Evolutionary conservation across 2,888 invertebrate species (phyloP).

Genomic region (Argynnis bischoffii): DNA sequence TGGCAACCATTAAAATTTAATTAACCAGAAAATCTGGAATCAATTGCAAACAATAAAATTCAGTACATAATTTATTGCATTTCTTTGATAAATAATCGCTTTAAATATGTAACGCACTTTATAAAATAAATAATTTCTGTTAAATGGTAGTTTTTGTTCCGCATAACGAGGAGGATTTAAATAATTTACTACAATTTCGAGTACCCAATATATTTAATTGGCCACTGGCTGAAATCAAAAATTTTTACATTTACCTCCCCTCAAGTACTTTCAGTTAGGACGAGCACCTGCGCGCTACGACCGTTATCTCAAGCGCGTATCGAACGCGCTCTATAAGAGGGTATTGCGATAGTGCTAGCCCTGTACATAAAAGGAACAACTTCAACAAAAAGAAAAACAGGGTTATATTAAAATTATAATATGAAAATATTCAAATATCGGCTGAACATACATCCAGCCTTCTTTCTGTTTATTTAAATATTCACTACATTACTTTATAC

Average conservation of each 20-base stretch:
- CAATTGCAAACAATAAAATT: conserved; percentile 22
- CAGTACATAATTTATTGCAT: conserved; percentile 26
- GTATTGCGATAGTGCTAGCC: conserved; percentile 53
- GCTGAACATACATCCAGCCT: conserved; percentile 77
- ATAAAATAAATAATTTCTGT: conserved; percentile 72
- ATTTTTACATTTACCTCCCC: conserved; percentile 72
- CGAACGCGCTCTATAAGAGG: conserved; percentile 33
- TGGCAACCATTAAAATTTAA: conserved; percentile 14
- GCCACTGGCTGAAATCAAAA: conserved; percentile 80
- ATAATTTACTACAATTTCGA: conserved; percentile 71
- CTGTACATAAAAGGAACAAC: conserved; percentile 77
- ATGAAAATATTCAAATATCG: conserved; percentile 82
- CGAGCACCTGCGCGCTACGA: conserved; percentile 52
- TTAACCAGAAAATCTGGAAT: conserved; percentile 16
- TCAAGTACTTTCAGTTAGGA: conserved; percentile 58
- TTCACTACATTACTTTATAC: conserved; percentile 81
- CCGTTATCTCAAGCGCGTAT: conserved; percentile 2
- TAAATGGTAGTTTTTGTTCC: conserved; percentile 41
- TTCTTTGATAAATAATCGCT: conserved; percentile 23
- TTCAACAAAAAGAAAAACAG: conserved; percentile 79
- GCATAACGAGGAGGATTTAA: conserved; percentile 46
- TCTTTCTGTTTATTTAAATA: conserved; percentile 82
- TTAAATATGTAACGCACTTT: conserved; percentile 43
- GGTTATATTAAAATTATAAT: conserved; percentile 83
- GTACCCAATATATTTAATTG: conserved; percentile 81